phyloP scores from a whole-genome alignment of 2,888 invertebrate genomes.

The Apoderus coryli region DNA sequence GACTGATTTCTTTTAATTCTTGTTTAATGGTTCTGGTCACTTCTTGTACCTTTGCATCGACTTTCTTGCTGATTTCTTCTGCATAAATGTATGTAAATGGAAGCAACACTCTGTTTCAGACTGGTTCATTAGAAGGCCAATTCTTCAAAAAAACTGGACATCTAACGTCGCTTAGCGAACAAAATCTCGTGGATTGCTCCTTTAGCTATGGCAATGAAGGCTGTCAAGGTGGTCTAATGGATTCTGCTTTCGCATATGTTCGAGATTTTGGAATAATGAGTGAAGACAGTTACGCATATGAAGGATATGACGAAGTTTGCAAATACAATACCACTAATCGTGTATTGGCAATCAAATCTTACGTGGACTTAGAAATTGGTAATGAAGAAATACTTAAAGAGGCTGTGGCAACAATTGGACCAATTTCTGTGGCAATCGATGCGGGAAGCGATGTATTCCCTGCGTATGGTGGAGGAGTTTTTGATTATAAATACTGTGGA shows the following conservation, averaged over 20 bases:
- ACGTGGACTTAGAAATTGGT: conserved; percentile 51
- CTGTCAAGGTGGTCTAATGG: conserved; percentile 38
- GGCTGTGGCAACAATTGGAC: conserved; percentile 69
- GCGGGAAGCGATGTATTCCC: conserved; percentile 71
- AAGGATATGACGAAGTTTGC: conserved; percentile 18
- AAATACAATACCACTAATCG: conserved; percentile 10
- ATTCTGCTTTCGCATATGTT: conserved; percentile 34
- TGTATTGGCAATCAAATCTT: conserved; percentile 37
- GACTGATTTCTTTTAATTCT: too few relatives aligned
- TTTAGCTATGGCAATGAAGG: conserved; percentile 34
- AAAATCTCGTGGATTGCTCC: conserved; percentile 41
- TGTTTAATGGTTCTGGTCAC: too few relatives aligned
- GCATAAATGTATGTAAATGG: too few relatives aligned
- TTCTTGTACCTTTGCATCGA: too few relatives aligned
- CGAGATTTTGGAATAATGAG: conserved; percentile 38
- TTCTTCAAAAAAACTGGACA: conserved; percentile 35
- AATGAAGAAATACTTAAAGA: conserved; percentile 54
- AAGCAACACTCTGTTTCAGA: too few relatives aligned
- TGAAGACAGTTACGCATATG: conserved; percentile 39
- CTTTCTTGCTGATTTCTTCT: too few relatives aligned
- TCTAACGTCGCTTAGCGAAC: conserved; percentile 38
- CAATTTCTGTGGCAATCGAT: conserved; percentile 78
- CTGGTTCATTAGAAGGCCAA: conserved; percentile 39
- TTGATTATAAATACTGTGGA: conserved; percentile 45
- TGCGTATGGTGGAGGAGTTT: conserved; percentile 63